These are phyloP conservation scores for Morone saxatilis DNA, from an alignment of 2,113 vertebrate genomes.

Conservation along the genomic window DNA sequence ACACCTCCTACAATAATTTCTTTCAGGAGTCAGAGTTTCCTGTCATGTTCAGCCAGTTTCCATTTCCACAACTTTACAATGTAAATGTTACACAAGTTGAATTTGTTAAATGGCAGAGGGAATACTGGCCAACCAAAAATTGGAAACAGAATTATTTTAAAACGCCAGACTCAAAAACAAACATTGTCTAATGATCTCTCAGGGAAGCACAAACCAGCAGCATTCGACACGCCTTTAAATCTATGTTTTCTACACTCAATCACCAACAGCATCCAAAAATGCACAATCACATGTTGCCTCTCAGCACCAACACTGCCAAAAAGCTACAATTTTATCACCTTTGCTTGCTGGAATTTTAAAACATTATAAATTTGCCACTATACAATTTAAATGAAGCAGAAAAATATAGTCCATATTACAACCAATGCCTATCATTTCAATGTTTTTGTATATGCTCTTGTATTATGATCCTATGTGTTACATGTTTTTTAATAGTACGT, in stretches of 20 bases:
- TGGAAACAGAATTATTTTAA: not conserved
- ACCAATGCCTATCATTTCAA: no score
- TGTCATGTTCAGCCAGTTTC: not conserved
- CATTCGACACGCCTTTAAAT: not conserved
- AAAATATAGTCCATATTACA: not conserved
- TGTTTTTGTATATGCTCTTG: no score
- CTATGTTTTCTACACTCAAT: no score
- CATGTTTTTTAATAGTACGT: no score
- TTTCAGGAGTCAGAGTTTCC: not conserved
- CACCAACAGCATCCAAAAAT: no score
- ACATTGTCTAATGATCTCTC: not conserved
- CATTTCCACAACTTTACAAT: not conserved
- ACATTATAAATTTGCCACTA: not conserved
- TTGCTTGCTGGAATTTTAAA: not conserved
- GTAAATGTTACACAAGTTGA: not conserved
- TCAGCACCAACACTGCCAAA: not conserved
- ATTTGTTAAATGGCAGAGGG: not conserved
- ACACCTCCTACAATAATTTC: not conserved
- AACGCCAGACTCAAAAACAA: not conserved
- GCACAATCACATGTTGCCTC: not conserved
- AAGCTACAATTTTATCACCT: not conserved
- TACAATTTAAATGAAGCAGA: not conserved
- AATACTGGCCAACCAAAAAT: not conserved
- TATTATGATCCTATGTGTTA: no score
- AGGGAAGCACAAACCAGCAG: not conserved